Base-by-base conservation (phyloP, 2,797 vertebrate species). In the Sebastes jordani region DNA sequence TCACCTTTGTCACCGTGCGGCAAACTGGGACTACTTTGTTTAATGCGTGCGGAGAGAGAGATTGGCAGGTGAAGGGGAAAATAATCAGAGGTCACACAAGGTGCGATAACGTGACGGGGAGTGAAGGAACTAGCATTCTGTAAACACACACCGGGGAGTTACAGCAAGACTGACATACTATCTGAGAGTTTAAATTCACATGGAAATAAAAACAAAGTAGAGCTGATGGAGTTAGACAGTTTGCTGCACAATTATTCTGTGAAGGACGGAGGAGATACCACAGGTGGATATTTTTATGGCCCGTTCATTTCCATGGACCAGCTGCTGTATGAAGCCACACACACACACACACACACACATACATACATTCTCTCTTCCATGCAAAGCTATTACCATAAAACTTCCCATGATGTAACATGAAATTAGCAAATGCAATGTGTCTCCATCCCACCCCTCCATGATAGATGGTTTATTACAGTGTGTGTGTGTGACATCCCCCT, bases 401-500 rank as follows among this genome's bases (percentile, higher is more conserved):
- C 22, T 27, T 78, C 9, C 52, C 20, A 22, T 81, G 68, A 83
- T 81, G 73, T 74, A 80, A 88, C 22, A 11, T 67, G 25, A 76
- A 80, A 86, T 81, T 79, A 78, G 61, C 46, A 78, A 86, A 76
- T 70, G 69, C 77, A 80, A 36, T 61, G 55, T 62, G 23, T 74
- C 55, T 61, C n/a, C 29, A 10, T 58, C 72, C 58, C 46, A 58
- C 34, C 61, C 67, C 22, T 62, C 22, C 1, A 30, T 78, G 73
- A 86, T 77, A 86, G 66, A 86, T 73, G 59, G 38, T 77, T 78
- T 89, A 80, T 86, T 64, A 60, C 66, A 76, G 16, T 25, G 25
- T 25, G 3, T 25, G 34, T 46, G 42, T 46, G 18, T 46, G 71
- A 89, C 29, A 63, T 52, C 20, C 25, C 76, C 62, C 52, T 32